Base-by-base conservation (phyloP, 1,140 invertebrate species). In the Pseudomyrmex pallidus region DNA sequence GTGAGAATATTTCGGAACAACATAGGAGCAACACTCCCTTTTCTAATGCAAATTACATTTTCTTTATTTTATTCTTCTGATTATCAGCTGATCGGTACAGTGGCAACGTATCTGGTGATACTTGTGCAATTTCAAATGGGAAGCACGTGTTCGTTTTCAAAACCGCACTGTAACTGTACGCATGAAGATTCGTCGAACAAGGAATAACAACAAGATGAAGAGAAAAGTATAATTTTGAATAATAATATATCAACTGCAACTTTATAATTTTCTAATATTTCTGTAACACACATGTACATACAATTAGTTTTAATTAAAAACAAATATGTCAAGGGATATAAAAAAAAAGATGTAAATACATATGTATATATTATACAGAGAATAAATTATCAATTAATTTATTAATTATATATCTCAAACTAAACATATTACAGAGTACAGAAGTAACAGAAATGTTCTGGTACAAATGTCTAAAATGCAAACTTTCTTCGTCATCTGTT, bases 21-120 rank as follows among this genome's bases (percentile, higher is more conserved):
- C 9, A 1, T 17, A 1, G 3, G 20, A 20, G 10, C 22, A 57
- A 20, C n/a, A 9, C 17, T 7, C 35, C 2, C 62, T 9, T 22
- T 15, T 52, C 50, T 52, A 52, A 52, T 35, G 50, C 13, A 13
- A 52, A 52, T 52, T 52, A 12, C 10, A 52, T 52, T 52, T 13
- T 52, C 35, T 52, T 12, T 52, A 52, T 12, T 52, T 13, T 13
- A 57, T 25, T 68, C 22, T 82, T 83, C 17, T 86, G 17, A 35
- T 76, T 82, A 48, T 48, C 35, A 95, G 94, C 91, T 95, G 50
- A 84, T 92, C 13, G 90, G 93, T 17, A 89, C 93, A 2, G 90
- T 90, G 12, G 91, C 90, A 1, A 93, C 93, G 0, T 95, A 95
- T 70, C 73, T 95, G 13, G 92, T 95, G 1, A 94, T 95, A 56